Percentiles rank a stretch among this genome's conserved stretches.
Conservation (phyloP, 2,113 vertebrate genomes). For the Epinephelus lanceolatus region DNA sequence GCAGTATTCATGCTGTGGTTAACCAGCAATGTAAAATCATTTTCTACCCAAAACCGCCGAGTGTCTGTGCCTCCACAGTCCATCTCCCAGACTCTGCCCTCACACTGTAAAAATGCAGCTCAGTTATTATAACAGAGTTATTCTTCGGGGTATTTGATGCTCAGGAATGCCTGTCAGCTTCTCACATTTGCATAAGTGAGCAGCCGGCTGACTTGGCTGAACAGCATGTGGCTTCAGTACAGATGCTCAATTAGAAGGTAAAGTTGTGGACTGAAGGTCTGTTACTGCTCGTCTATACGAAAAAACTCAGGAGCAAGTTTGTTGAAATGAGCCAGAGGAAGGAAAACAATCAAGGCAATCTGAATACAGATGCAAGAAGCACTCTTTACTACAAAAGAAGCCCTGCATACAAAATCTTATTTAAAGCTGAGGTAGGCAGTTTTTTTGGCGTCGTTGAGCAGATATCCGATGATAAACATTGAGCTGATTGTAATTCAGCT, state of each 20-base stretch:
- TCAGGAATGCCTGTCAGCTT: constrained; percentile 59
- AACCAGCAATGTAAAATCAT: constrained; percentile 80
- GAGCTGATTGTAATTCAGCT: too few species aligned
- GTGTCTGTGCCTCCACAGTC: constrained; percentile 27
- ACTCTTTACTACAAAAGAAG: too few species aligned
- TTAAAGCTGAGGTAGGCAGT: too few species aligned
- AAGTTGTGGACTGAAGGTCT: too few species aligned
- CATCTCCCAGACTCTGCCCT: constrained; percentile 40
- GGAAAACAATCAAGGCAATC: too few species aligned
- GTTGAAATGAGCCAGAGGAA: not conserved
- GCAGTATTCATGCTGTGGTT: constrained; percentile 75
- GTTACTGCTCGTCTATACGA: not conserved
- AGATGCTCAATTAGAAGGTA: constrained; percentile 14
- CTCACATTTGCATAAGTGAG: constrained; percentile 57
- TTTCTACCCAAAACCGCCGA: constrained; percentile 72
- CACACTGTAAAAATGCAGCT: not conserved
- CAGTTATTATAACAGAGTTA: not conserved
- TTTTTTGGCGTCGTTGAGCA: too few species aligned
- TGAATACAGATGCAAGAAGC: too few species aligned
- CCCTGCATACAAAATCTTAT: too few species aligned
- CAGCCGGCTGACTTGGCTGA: constrained; percentile 45
- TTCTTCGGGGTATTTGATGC: constrained; percentile 34
- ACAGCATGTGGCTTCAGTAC: not conserved
- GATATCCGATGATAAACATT: too few species aligned
- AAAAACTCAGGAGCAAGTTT: not conserved